Base-by-base conservation (phyloP, 2,113 vertebrate species). In the Toxotes chatareus region DNA sequence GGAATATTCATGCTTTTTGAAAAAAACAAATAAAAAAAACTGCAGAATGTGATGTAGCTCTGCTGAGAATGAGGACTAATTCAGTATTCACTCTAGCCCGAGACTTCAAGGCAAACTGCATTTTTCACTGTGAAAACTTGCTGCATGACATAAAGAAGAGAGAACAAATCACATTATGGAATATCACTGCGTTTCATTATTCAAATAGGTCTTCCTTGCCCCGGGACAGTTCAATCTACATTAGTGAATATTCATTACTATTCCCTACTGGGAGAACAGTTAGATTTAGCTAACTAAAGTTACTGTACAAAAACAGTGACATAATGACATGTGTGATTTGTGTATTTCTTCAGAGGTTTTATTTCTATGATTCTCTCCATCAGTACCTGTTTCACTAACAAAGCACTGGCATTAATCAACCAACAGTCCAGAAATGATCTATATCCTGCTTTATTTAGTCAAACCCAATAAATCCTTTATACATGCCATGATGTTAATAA, bases 161-260 rank as follows among this genome's bases (percentile, higher is more conserved):
- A 71, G 23, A 90, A 65, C 51, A 86, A 81, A 79, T 86, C 71
- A 69, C 38, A 84, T 84, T 79, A 70, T 79, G 57, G 65, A 79
- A 70, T 72, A 84, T 66, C 17, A 61, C 27, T 57, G 73, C 66
- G 80, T 88, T 88, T 78, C 73, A 91, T 85, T 85, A 89, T 87
- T 89, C 51, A 87, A 86, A 84, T 89, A 70, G 56, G 57, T 73
- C 70, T 79, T 21, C 13, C 2, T 70, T 70, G 70, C 85, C 76
- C 23, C 40, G 57, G 82, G 79, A 76, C 38, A 76, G 55, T 64
- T 79, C 66, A 64, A 38, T 34, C 34, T 76, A 71, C 47, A 85
- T 78, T 72, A 85, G 79, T 80, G 66, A 83, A 87, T 87, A 83
- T 73, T 69, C 70, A 87, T 79, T 36, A 57, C 19, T 32, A 46